Evolutionary conservation across 2,797 vertebrate species (phyloP).

Genomic region (Cephalopachus bancanus): DNA sequence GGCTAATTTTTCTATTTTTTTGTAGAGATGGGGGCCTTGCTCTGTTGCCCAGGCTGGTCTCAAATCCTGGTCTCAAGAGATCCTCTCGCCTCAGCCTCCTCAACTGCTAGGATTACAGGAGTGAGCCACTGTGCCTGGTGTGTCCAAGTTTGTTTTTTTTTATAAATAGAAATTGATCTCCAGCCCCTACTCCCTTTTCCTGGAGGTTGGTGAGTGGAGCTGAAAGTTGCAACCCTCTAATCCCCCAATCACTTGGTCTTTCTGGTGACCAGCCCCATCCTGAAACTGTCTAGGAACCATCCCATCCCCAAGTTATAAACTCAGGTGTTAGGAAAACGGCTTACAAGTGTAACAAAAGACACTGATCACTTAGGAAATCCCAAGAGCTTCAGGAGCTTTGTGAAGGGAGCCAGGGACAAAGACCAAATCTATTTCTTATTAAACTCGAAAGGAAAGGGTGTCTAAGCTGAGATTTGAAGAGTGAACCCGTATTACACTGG

Average conservation of each 20-base stretch:
- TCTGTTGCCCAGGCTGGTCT: too few relatives aligned
- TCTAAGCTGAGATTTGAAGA: background rate
- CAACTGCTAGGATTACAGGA: too few relatives aligned
- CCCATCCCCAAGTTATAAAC: background rate
- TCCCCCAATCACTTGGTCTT: background rate
- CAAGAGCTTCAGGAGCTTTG: too few relatives aligned
- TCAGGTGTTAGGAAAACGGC: background rate
- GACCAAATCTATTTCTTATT: background rate
- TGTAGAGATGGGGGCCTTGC: too few relatives aligned
- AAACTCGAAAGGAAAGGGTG: background rate
- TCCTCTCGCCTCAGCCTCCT: too few relatives aligned
- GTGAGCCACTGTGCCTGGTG: too few relatives aligned
- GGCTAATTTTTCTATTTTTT: too few relatives aligned
- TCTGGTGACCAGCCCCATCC: too few relatives aligned
- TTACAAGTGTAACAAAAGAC: slow-evolving; percentile 3
- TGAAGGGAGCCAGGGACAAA: background rate
- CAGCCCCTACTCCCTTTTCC: background rate
- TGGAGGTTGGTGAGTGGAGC: too few relatives aligned
- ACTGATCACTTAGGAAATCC: too few relatives aligned
- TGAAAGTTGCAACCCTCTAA: background rate
- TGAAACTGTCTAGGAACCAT: background rate
- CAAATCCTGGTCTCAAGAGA: too few relatives aligned
- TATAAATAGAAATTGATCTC: background rate
- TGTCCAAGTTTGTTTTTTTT: too few relatives aligned
- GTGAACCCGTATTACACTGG: background rate